phyloP scores from a whole-genome alignment of 2,888 invertebrate genomes.

The Drosophila limbata region DNA sequence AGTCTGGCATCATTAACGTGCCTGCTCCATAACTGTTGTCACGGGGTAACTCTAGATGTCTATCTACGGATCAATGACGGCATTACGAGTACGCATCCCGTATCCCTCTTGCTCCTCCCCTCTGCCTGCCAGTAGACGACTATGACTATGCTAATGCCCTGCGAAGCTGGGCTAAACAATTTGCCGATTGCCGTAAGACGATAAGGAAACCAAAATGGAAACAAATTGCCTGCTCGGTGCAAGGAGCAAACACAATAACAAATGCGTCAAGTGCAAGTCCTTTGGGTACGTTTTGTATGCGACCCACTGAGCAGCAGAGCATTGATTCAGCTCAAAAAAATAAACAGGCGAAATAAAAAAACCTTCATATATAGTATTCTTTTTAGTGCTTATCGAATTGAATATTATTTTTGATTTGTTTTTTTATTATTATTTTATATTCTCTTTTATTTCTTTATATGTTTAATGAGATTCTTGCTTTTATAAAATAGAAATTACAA shows the following conservation, averaged over 20 bases:
- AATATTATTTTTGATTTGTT: background rate
- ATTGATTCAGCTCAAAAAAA: conserved; percentile 20
- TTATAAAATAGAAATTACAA: too few relatives aligned
- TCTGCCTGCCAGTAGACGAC: background rate
- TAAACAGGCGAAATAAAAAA: background rate
- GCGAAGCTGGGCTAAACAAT: conserved; percentile 67
- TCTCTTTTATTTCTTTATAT: background rate
- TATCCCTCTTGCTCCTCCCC: conserved; percentile 8
- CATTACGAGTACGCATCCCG: conserved; percentile 52
- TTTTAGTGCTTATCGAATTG: conserved; percentile 3
- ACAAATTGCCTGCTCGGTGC: conserved; percentile 75
- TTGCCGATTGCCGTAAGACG: conserved; percentile 66
- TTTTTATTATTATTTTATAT: background rate
- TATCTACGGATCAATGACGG: conserved; percentile 75
- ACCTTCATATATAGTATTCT: background rate
- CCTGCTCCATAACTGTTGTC: conserved; percentile 31
- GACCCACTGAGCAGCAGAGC: conserved; percentile 49
- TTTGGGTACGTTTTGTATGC: conserved; percentile 67
- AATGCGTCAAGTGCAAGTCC: conserved; percentile 72
- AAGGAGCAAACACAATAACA: conserved; percentile 64
- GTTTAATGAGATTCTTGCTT: background rate
- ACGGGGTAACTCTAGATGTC: conserved; percentile 74
- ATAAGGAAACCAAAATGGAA: conserved; percentile 78
- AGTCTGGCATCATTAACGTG: conserved; percentile 66
- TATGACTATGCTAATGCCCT: conserved; percentile 71